Base-by-base conservation (phyloP, 2,113 vertebrate genomes). In the Cololabis saira region DNA sequence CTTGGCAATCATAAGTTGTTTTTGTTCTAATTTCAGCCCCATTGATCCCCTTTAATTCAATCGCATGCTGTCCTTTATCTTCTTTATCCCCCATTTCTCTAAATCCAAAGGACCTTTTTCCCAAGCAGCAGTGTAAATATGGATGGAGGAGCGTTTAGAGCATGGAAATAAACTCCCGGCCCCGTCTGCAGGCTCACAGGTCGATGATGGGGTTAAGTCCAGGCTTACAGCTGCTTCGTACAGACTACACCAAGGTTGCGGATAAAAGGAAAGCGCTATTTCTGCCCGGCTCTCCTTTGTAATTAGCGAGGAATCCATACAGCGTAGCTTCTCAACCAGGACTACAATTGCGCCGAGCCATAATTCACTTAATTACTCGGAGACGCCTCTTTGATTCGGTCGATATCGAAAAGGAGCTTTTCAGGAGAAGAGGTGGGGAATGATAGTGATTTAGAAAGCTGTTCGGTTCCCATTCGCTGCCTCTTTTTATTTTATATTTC, bases 291-390 rank as follows among this genome's bases (percentile, higher is more conserved):
- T 21, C 81, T 77, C 52, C 82, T 84, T 87, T 88, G 81, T 87
- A 89, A 90, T 90, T 89, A 87, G 84, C 43, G 67, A 55, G 22
- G 50, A 81, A 85, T 89, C 84, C 73, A 83, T 86, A 83, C 54
- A 5, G 27, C 21, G 44, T 45, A 58, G 72, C 73, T 71, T 74
- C 74, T 83, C 82, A 61, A 81, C 42, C 82, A 60, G 73, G 86
- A 74, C 75, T 74, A 60, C 79, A 81, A 79, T 81, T 83, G 70
- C 24, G 54, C 61, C 18, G 37, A 66, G 75, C 83, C 76, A 82
- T 90, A 82, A 88, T 88, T 89, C 74, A 74, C 72, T 81, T 89
- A 85, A 89, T 89, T 88, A 89, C 82, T 67, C 52, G 1, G 87
- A 73, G 63, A 80, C 53, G 72, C 76, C 75, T 82, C 80, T 83